These are phyloP conservation scores for Strongylocentrotus purpuratus DNA, from an alignment of 35 echinoderm and acorn worm species.

Conservation along the genomic window DNA sequence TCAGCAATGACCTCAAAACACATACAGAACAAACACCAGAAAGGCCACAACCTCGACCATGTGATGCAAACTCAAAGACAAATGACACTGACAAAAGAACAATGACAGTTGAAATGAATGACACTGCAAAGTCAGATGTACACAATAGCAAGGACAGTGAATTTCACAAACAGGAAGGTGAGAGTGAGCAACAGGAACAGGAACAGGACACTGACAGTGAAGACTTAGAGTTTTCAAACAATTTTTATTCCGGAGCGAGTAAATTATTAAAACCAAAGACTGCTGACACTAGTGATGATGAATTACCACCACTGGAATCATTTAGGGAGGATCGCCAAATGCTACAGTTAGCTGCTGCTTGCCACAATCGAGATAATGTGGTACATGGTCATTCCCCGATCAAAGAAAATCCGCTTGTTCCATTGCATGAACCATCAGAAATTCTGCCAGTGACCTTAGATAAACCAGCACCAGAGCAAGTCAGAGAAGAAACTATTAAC, in stretches of 20 bases:
- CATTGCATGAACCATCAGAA: not conserved
- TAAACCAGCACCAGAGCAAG: not conserved
- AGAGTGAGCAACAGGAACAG: not conserved
- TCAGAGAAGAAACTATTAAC: not conserved
- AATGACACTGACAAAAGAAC: not conserved
- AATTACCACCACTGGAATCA: slow-evolving; percentile 7
- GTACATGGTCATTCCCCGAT: not conserved
- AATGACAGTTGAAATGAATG: not conserved
- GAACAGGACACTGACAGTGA: slow-evolving; percentile 33
- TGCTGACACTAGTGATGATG: slow-evolving; percentile 16
- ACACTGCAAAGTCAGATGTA: not conserved
- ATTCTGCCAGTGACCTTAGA: not conserved
- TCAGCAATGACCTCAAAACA: not conserved
- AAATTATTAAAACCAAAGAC: not conserved
- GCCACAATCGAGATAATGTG: not conserved
- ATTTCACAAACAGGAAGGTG: not conserved
- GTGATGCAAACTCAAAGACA: not conserved
- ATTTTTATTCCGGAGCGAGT: not conserved
- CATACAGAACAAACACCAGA: not conserved
- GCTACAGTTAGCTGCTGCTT: slow-evolving; percentile 14
- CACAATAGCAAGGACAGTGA: not conserved
- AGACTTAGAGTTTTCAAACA: not conserved
- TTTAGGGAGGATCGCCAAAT: not conserved
- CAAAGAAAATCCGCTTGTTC: not conserved
- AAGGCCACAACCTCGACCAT: not conserved